These are phyloP conservation scores for Keiferia lycopersicella DNA, from an alignment of 2,888 invertebrate genomes.

Conservation along the genomic window DNA sequence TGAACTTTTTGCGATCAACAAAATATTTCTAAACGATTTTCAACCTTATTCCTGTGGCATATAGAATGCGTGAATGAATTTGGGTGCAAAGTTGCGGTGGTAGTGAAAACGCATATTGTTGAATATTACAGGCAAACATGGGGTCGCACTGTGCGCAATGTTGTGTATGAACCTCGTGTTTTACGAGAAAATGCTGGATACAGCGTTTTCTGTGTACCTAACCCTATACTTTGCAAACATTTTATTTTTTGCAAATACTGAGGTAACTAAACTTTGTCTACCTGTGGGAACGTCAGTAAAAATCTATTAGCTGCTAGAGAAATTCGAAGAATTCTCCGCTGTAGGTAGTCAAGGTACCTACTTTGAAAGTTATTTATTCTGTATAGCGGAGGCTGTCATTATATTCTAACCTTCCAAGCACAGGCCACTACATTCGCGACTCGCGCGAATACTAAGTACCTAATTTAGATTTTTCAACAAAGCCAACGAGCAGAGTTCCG, in stretches of 20 bases:
- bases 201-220: slow-evolving; percentile 44
- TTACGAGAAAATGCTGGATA: slow-evolving; percentile 56
- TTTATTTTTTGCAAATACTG: slow-evolving; percentile 33
- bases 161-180: slow-evolving; percentile 59
- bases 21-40: slow-evolving; percentile 54
- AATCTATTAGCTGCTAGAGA: neutral
- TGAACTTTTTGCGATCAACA: neutral
- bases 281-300: neutral
- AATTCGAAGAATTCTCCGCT: neutral
- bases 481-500: slow-evolving; percentile 66
- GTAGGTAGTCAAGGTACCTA: neutral
- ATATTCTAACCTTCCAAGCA: slow-evolving; percentile 38
- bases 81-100: slow-evolving; percentile 39
- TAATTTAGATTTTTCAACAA: slow-evolving; percentile 77
- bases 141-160: slow-evolving; percentile 60
- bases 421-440: slow-evolving; percentile 36
- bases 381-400: slow-evolving; percentile 28
- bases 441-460: slow-evolving; percentile 72
- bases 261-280: neutral
- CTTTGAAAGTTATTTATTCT: slow-evolving; percentile 14
- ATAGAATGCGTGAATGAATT: slow-evolving; percentile 14
- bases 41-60: slow-evolving; percentile 44
- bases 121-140: slow-evolving; percentile 65
- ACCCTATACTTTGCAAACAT: neutral
- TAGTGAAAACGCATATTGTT: slow-evolving; percentile 54